These are phyloP conservation scores for Amaurobius ferox DNA, from an alignment of 2,888 invertebrate genomes.

Conservation along the genomic window DNA sequence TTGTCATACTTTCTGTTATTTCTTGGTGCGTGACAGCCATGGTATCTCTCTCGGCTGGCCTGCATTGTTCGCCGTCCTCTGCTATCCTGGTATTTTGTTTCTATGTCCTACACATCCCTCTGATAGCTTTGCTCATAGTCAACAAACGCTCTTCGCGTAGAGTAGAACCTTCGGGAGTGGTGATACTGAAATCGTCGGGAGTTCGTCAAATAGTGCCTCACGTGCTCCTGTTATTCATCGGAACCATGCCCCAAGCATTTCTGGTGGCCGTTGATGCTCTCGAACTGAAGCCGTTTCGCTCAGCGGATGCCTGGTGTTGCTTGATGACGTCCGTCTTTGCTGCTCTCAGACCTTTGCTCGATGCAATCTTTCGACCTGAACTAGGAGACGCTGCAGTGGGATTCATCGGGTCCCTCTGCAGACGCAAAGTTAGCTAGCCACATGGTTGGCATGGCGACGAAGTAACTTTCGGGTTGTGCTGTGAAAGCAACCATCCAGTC, in stretches of 20 bases:
- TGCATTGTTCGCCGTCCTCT: not conserved
- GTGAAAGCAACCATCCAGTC: too few species aligned
- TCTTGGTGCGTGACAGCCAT: slow-evolving; percentile 1
- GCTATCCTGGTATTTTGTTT: not conserved
- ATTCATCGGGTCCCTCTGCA: not conserved
- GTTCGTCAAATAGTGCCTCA: not conserved
- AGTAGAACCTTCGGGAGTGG: not conserved
- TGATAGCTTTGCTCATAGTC: not conserved
- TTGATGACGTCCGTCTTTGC: not conserved
- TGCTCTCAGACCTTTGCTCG: not conserved
- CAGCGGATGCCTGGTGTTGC: not conserved
- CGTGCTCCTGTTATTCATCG: not conserved
- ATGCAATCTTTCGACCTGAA: not conserved
- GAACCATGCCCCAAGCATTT: slow-evolving; percentile 1
- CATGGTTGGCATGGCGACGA: too few species aligned
- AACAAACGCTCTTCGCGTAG: not conserved
- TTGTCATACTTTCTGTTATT: not conserved
- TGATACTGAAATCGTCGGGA: not conserved
- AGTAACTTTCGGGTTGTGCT: too few species aligned
- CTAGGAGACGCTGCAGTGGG: not conserved
- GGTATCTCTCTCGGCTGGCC: not conserved
- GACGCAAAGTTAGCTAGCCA: too few species aligned
- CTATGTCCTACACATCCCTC: not conserved
- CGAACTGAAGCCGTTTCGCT: not conserved
- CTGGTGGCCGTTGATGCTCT: not conserved